Base-by-base conservation (phyloP, 1,140 invertebrate genomes). In the Aradophagus sp. region DNA sequence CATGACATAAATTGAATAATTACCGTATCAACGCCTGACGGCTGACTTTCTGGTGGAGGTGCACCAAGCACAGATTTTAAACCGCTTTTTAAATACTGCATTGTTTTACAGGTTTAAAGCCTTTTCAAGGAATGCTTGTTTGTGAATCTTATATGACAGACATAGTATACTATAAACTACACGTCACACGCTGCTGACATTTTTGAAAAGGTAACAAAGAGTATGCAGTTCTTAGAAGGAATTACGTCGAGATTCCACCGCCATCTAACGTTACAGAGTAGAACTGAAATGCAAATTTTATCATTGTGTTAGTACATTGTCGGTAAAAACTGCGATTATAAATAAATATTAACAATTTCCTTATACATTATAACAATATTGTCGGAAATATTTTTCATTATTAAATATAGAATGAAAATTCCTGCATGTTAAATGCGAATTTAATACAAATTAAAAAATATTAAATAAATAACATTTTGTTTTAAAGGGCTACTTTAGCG, bases 21-120 rank as follows among this genome's bases (percentile, higher is more conserved):
- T 89, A 96, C 95, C 66, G 94, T 97, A 87, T 97, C 95, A 48
- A 93, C 93, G 26, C 89, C 91, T 31, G 92, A 90, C 23, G 92
- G 91, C 76, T 91, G 90, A 67, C 88, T 89, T 52, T 89, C 92
- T 32, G 91, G 89, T 71, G 92, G 90, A 11, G 90, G 91, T 36
- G 91, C 84, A n/a, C 94, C 94, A 19, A 98, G 87, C 63, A 96
- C 94, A n/a, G 93, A 93, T 84, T 95, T 95, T 34, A 95, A 86
- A 53, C 94, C 91, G 82, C 93, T 95, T 87, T 93, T 93, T 56
- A 96, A 90, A 82, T 92, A 95, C 82, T 95, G 93, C 93, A 96
- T 95, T 12, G 10, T 26, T 42, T 52, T 14, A 19, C 31, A 69
- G 45, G 10, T 23, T 20, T 10, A 61, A 50, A 52, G 32, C n/a